phyloP scores from a whole-genome alignment of 2,888 invertebrate genomes.

The Microctonus brassicae region DNA sequence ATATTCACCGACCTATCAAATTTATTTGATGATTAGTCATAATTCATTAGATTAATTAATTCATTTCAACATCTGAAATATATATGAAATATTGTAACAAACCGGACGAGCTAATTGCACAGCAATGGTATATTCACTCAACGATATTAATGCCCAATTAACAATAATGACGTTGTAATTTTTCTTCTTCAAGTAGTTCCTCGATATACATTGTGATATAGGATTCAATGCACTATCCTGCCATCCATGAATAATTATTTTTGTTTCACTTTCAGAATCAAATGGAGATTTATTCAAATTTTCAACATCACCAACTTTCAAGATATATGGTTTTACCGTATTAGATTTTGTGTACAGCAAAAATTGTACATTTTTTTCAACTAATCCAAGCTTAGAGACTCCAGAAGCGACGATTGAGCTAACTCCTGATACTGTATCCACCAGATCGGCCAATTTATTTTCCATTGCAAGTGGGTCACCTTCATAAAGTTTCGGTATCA shows the following conservation, averaged over 20 bases:
- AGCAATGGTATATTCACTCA: slow-evolving; percentile 55
- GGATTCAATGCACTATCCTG: slow-evolving; percentile 62
- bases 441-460: no score
- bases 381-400: not conserved
- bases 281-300: not conserved
- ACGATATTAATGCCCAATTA: slow-evolving; percentile 69
- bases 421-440: no score
- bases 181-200: slow-evolving; percentile 66
- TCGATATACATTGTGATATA: slow-evolving; percentile 60
- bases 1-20: slow-evolving; percentile 56
- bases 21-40: slow-evolving; percentile 52
- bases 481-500: no score
- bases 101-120: slow-evolving; percentile 53
- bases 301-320: not conserved
- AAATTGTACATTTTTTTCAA: not conserved
- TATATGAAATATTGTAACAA: no score
- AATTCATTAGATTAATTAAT: not conserved
- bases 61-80: no score
- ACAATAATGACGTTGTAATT: slow-evolving; percentile 71
- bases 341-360: not conserved
- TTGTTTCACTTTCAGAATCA: not conserved
- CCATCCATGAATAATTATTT: slow-evolving; percentile 46
- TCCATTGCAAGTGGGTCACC: no score
- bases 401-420: no score
- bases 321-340: not conserved